Evolutionary conservation across 2,113 vertebrate genomes (phyloP), one percentile per base, ranked within the genome.

Genomic region (Furnarius figulus): DNA sequence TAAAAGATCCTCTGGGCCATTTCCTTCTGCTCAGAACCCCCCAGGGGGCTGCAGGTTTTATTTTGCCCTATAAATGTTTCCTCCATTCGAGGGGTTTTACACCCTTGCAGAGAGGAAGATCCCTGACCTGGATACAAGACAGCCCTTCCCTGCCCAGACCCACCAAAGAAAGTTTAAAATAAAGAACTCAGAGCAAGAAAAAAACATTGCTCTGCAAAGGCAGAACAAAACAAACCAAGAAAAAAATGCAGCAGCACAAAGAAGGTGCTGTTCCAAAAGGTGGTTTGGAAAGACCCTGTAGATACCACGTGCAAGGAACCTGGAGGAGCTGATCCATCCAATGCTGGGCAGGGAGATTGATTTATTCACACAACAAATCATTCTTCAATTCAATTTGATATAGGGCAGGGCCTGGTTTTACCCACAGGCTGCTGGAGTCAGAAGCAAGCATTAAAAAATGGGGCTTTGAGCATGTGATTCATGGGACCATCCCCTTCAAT

Each of bases 11-110:
- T 89, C 58, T 50, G 63, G 87, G 77, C 47, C 61, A 7, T 49
- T 95, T 91, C 52, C 16, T 39, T 59, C 61, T 68, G 86, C 71
- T 71, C 68, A 56, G 62, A 87, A 39, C 62, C 77, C 90, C 78
- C 13, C 8, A 11, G 20, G 72, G 65, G 53, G 19, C 62, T 70
- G n/a, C 33, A 80, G 14, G 30, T 89, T 84, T 79, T 63, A 24
- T 65, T 75, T 28, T 72, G 56, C 58, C 21, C 70, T 85, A 46
- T 55, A 63, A 95, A 87, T 47, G 74, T 44, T 96, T 91, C 83
- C 75, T 86, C 80, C 47, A 62, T 39, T 81, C 44, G n/a, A 85
- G 59, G 58, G 42, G 40, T 12, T 82, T 59, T 50, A 35, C 22
- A 93, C 9, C 28, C 58, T 21, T n/a, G 70, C 40, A 22, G n/a